These are phyloP conservation scores for Steinernema khuongi DNA, from an alignment of 1,140 invertebrate genomes.

Conservation along the genomic window DNA sequence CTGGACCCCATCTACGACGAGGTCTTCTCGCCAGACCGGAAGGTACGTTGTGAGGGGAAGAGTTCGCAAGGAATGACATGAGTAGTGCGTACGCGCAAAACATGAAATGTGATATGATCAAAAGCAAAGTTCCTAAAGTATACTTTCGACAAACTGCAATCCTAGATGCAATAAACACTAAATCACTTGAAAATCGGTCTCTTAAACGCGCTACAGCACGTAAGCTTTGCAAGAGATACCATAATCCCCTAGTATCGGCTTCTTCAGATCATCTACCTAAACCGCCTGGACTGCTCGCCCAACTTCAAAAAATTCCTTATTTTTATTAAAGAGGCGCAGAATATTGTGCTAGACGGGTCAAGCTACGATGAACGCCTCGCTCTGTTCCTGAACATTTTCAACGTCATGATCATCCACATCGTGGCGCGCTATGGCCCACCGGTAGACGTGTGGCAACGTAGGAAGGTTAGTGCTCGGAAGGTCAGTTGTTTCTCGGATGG, in stretches of 20 bases:
- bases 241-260: no score
- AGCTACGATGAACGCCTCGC: constrained; percentile 60
- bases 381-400: constrained; percentile 63
- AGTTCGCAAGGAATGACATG: no score
- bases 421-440: constrained; percentile 59
- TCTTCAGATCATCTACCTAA: constrained; percentile 40
- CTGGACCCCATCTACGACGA: constrained; percentile 59
- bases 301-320: constrained; percentile 38
- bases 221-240: no score
- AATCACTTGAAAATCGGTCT: no score
- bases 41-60: constrained; percentile 50
- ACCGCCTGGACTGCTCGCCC: constrained; percentile 38
- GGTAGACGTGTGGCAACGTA: constrained; percentile 60
- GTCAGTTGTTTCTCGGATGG: not conserved
- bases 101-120: no score
- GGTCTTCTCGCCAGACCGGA: constrained; percentile 59
- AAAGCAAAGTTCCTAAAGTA: no score
- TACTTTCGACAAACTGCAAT: no score
- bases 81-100: no score
- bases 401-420: constrained; percentile 62
- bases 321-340: constrained; percentile 43
- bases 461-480: constrained; percentile 53
- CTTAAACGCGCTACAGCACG: no score
- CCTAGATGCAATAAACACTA: no score
- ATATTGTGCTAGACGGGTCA: constrained; percentile 53